Evolutionary conservation across 2,113 vertebrate species (phyloP), one percentile per base, ranked within the genome.

Genomic region (Fukomys damarensis): DNA sequence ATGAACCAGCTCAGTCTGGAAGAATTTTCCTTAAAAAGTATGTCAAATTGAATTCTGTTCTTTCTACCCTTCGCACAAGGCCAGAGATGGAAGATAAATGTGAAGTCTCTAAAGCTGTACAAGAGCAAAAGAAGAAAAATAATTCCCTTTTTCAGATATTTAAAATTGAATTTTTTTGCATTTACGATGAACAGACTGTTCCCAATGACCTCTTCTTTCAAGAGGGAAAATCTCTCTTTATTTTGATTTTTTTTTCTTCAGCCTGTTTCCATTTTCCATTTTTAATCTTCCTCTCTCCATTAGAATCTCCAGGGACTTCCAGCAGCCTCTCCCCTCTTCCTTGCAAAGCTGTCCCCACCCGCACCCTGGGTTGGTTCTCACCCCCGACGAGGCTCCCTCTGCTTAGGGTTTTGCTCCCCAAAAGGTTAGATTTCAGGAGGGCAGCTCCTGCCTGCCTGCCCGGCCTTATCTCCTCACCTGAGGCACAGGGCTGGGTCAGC

Each of bases 141-240:
- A 83, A 93, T 68, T 93, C 79, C 94, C 32, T 97, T 80, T 92
- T 83, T 92, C 63, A 59, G 52, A 88, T 76, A 24, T 96, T 95
- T 86, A 77, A 90, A 88, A 93, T 93, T 52, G n/a, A 46, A 41
- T 56, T 56, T 80, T 83, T 92, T 66, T 81, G 59, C 30, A 93
- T 83, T 92, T 96, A 56, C 32, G 11, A 68, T 72, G 72, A 92
- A 74, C 49, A 88, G 43, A 46, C 68, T n/a, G 13, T 93, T 96
- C 86, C 83, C 61, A 80, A 54, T 91, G 94, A 94, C 86, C 85
- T 94, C 85, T 90, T 82, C 87, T 95, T 96, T 84, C 86, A 65
- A 94, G 68, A 76, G 41, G 28, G 20, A 96, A 72, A 38, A 94
- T 16, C 49, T 56, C 11, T 4, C 46, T 83, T 59, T 72, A 20